Conservation (phyloP, 2,797 vertebrate species). For the Syngnathus rostellatus region DNA sequence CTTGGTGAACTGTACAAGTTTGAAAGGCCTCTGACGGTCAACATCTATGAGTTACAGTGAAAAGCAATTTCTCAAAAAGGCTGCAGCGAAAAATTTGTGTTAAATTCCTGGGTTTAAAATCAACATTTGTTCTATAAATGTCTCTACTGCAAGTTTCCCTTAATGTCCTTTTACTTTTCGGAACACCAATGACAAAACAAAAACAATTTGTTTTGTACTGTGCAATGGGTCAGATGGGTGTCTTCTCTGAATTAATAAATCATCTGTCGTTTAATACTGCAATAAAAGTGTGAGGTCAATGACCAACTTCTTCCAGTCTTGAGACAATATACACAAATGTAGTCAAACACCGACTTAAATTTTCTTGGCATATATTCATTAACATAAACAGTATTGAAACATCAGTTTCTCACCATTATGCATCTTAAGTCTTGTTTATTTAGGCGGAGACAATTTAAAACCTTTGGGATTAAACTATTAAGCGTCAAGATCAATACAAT, state of each 20-base stretch:
- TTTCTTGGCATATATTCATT: not conserved
- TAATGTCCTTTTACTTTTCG: not conserved
- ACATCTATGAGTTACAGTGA: not conserved
- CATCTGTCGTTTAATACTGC: conserved; percentile 19
- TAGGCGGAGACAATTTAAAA: not conserved
- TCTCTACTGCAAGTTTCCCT: conserved; percentile 8
- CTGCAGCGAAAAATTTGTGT: not conserved
- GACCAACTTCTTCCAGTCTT: not conserved
- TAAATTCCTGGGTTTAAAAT: conserved; percentile 5
- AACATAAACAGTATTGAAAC: not conserved
- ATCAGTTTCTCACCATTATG: not conserved
- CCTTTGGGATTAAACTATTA: not conserved
- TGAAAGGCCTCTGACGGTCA: not conserved
- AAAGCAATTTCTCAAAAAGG: conserved; percentile 8
- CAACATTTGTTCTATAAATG: conserved; percentile 8
- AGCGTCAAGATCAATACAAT: conserved; percentile 38
- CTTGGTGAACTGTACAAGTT: conserved; percentile 6
- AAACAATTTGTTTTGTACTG: not conserved
- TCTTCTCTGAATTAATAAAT: conserved; percentile 27
- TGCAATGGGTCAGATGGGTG: not conserved
- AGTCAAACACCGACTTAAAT: not conserved
- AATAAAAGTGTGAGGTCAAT: conserved; percentile 1
- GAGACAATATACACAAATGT: not conserved
- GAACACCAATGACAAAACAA: not conserved
- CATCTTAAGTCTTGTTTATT: not conserved